phyloP scores from a whole-genome alignment of 2,113 vertebrate genomes.

The Motacilla alba region DNA sequence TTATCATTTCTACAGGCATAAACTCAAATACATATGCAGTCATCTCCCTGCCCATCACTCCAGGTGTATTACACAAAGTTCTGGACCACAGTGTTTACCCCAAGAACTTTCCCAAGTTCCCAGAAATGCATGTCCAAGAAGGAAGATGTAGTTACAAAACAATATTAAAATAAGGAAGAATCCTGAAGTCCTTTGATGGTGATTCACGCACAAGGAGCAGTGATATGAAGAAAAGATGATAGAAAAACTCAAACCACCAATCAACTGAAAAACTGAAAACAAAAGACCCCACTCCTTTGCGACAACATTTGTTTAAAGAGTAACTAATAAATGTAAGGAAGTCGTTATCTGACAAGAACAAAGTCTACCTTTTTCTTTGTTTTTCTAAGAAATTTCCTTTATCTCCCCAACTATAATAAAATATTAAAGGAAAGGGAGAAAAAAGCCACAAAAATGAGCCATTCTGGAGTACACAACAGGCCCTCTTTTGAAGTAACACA shows the following conservation, averaged over 20 bases:
- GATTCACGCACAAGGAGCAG: background rate
- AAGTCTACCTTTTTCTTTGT: background rate
- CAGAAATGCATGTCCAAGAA: background rate
- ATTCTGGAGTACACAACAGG: background rate
- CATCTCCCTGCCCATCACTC: background rate
- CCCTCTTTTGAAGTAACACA: background rate
- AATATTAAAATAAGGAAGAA: background rate
- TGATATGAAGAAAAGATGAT: background rate
- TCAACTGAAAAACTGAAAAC: background rate
- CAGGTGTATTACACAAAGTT: background rate
- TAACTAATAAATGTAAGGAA: background rate
- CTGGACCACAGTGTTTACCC: background rate
- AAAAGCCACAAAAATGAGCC: background rate
- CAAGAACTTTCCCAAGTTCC: background rate
- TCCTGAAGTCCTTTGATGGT: background rate
- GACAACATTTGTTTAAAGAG: background rate
- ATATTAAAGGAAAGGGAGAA: background rate
- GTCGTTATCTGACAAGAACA: background rate
- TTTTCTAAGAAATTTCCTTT: background rate
- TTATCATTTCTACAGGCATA: background rate
- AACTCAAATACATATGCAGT: background rate
- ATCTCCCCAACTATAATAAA: background rate
- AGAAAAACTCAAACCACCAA: background rate
- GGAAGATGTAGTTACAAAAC: background rate
- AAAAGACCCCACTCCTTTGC: background rate